Evolutionary conservation across 2,888 invertebrate genomes (phyloP).

Genomic region (Scaptomyza flava): DNA sequence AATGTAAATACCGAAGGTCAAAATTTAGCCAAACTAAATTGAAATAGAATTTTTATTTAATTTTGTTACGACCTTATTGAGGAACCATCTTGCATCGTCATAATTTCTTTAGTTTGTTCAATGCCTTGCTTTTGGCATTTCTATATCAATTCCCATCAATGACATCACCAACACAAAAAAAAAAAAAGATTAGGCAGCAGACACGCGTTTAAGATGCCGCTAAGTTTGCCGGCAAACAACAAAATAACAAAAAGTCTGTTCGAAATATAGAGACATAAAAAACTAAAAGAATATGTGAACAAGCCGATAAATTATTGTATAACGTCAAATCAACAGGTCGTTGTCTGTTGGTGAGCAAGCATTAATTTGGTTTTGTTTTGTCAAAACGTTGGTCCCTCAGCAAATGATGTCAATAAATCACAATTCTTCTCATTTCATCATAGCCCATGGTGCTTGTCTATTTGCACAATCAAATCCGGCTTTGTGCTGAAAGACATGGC

Average conservation of each 20-base stretch:
- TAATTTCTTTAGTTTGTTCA: background rate
- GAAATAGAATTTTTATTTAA: conserved; percentile 1
- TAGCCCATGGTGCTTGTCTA: background rate
- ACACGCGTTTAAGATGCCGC: conserved; percentile 53
- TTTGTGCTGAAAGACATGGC: conserved; percentile 15
- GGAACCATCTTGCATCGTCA: background rate
- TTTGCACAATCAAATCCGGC: conserved; percentile 30
- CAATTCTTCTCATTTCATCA: conserved; percentile 31
- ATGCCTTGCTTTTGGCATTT: conserved; percentile 21
- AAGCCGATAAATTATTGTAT: conserved; percentile 18
- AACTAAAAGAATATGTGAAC: conserved; percentile 1
- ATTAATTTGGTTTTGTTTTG: conserved; percentile 23
- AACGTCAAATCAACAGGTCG: conserved; percentile 31
- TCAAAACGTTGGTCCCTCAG: conserved; percentile 31
- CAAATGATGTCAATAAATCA: conserved; percentile 65
- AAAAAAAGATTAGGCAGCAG: conserved; percentile 44
- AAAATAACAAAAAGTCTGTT: conserved; percentile 17
- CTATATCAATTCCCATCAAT: conserved; percentile 41
- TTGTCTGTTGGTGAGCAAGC: conserved; percentile 17
- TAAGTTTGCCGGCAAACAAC: conserved; percentile 47
- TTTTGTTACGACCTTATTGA: conserved; percentile 5
- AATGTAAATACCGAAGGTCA: background rate
- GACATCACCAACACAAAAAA: conserved; percentile 60
- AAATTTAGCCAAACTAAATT: background rate
- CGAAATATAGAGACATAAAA: background rate